Conservation (phyloP, 92 coral and sea anemone species). For the Umimayanthus chanpuru region DNA sequence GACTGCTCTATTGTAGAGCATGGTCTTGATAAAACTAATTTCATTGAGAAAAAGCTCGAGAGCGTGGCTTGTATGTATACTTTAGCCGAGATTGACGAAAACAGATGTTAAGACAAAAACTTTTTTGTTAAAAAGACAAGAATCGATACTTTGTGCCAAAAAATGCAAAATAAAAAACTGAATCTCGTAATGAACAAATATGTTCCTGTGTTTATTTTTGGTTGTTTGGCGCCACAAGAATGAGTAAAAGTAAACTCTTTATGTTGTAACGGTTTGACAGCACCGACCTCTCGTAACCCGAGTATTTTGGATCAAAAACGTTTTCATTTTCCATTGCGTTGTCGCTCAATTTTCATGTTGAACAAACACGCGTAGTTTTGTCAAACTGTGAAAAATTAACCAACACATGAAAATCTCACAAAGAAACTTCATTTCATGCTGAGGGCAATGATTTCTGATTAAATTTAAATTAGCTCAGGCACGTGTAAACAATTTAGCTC, state of each 20-base stretch:
- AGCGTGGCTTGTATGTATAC: background rate
- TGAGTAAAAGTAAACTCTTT: background rate
- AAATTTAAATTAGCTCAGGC: slow-evolving; percentile 19
- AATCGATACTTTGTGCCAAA: background rate
- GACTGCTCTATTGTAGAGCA: background rate
- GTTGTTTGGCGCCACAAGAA: background rate
- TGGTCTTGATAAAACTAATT: slow-evolving; percentile 11
- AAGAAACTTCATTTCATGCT: slow-evolving; percentile 39
- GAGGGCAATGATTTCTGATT: slow-evolving; percentile 35
- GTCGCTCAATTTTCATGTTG: background rate
- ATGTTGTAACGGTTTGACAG: background rate
- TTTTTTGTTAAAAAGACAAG: slow-evolving; percentile 9
- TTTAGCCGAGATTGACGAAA: background rate
- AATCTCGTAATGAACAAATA: background rate
- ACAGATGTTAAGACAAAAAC: slow-evolving; percentile 7
- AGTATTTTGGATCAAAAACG: background rate
- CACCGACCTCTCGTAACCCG: background rate
- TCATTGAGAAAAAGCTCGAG: background rate
- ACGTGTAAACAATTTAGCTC: slow-evolving; percentile 24
- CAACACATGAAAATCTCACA: slow-evolving; percentile 8
- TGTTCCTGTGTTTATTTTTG: background rate
- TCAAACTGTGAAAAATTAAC: slow-evolving; percentile 37
- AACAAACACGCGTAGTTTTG: background rate
- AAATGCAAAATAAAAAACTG: background rate
- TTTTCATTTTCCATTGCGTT: background rate